Conservation (phyloP, 2,797 vertebrate species). For the Sternotherus odoratus region DNA sequence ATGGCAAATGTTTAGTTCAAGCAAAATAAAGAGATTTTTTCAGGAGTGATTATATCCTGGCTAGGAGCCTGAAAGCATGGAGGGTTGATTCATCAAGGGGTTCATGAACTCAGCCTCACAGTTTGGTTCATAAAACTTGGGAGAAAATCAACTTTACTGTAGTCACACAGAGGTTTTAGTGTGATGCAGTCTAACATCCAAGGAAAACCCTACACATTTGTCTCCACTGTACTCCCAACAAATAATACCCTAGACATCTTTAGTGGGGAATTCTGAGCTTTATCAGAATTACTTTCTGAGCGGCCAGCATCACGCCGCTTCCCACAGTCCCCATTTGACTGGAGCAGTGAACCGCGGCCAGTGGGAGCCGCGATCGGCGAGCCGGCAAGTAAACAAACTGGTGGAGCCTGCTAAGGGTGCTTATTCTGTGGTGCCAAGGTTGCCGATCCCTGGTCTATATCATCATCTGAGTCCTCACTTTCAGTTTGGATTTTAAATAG, state of each 20-base stretch:
- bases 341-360: too few species aligned
- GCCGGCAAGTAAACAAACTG: too few species aligned
- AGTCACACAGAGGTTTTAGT: background rate
- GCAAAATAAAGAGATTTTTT: conserved; percentile 26
- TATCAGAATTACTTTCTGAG: too few species aligned
- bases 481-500: too few species aligned
- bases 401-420: too few species aligned
- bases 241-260: background rate
- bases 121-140: background rate
- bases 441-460: too few species aligned
- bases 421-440: too few species aligned
- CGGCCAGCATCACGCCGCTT: too few species aligned
- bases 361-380: too few species aligned
- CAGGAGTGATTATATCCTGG: background rate
- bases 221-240: background rate
- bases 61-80: background rate
- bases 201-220: background rate
- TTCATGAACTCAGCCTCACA: conserved; percentile 25
- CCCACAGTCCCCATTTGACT: too few species aligned
- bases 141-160: background rate
- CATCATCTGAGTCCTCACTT: too few species aligned
- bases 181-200: background rate
- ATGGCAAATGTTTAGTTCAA: conserved; percentile 19
- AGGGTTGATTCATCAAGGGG: background rate
- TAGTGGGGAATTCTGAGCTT: background rate